Base-by-base conservation (phyloP, 2,113 vertebrate species). In the Pitta sordida region DNA sequence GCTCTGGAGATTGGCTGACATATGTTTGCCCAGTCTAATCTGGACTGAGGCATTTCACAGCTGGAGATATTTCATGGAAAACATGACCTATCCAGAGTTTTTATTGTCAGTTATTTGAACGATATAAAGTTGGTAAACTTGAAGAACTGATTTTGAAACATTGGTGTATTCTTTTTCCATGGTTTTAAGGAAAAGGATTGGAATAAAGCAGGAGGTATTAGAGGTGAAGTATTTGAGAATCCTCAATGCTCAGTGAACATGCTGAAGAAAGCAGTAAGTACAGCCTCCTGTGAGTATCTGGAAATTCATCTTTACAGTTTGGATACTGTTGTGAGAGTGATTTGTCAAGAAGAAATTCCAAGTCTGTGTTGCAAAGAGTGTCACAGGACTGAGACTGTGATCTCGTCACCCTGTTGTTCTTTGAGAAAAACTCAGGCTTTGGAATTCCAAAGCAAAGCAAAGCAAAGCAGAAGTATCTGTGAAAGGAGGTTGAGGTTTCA, bases 31-130 rank as follows among this genome's bases (percentile, higher is more conserved):
- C 78, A 59, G 92, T 71, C 71, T 56, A 86, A 41, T 74, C 48
- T 88, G 83, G 68, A 83, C 55, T 81, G 39, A 81, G 55, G 21
- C 20, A 13, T 36, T 86, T 75, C 60, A 63, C 76, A 94, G 64
- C 86, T 90, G 83, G 83, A 96, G 71, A 56, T 67, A 75, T 93
- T 95, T 94, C 2, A 75, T 29, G 48, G 92, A 92, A 93, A 86
- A 90, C 74, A 87, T 64, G 4, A 71, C 65, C 36, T 71, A 52
- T 87, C 19, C 11, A 8, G 60, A 59, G 16, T 44, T 18, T 43
- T 18, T 43, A 59, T 12, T 75, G n/a, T 94, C 80, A 60, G 36
- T 88, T 93, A 75, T 41, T 86, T n/a, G 90, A 90, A 75, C 48
- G 17, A 59, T 67, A 48, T 16, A 67, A 86, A 71, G 27, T 64